These are phyloP conservation scores for Empidonax alnorum DNA, from an alignment of 2,113 vertebrate species.

Conservation along the genomic window DNA sequence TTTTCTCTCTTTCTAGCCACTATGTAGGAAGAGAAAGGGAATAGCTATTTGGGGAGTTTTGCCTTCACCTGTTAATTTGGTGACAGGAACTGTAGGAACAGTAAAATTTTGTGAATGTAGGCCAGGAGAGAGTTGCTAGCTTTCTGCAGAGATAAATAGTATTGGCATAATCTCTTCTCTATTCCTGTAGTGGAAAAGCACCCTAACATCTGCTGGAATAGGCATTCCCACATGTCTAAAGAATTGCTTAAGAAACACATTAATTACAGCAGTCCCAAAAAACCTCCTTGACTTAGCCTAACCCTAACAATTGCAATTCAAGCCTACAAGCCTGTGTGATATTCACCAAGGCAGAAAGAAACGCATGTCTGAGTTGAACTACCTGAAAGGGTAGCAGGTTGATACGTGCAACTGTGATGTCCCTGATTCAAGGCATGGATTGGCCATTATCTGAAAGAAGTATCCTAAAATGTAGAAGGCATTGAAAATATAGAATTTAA, in stretches of 20 bases:
- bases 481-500: neutral
- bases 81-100: neutral
- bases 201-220: neutral
- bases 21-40: neutral
- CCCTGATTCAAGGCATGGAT: neutral
- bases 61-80: neutral
- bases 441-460: neutral
- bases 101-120: neutral
- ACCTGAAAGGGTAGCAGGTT: neutral
- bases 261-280: neutral
- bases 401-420: neutral
- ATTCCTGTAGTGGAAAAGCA: neutral
- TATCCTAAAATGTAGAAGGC: neutral
- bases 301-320: neutral
- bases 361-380: neutral
- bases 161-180: neutral
- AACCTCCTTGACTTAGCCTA: neutral
- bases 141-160: neutral
- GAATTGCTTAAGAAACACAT: neutral
- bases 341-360: neutral
- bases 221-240: neutral
- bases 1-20: neutral
- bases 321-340: neutral
- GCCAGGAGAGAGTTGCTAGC: neutral
- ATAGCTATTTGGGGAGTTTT: neutral